phyloP scores from a whole-genome alignment of 2,797 vertebrate genomes.

The Helostoma temminkii region DNA sequence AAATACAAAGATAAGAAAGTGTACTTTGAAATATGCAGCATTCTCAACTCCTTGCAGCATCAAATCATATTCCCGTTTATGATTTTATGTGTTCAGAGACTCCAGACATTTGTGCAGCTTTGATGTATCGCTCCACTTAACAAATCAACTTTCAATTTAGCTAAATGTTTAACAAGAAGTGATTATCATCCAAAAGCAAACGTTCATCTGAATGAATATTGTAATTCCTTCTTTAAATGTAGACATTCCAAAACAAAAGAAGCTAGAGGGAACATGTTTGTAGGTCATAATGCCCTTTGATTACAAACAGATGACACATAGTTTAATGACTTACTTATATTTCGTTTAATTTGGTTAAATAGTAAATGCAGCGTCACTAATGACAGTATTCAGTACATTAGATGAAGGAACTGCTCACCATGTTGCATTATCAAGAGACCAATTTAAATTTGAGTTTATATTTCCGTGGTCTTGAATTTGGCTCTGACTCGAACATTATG shows the following conservation, averaged over 20 bases:
- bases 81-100: slow-evolving; percentile 41
- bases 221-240: slow-evolving; percentile 6
- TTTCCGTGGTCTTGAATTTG: slow-evolving; percentile 12
- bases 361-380: slow-evolving; percentile 30
- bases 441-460: slow-evolving; percentile 12
- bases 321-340: slow-evolving; percentile 34
- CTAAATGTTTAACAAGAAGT: slow-evolving; percentile 26
- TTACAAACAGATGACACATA: slow-evolving; percentile 32
- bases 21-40: slow-evolving; percentile 50
- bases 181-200: slow-evolving; percentile 17
- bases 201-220: slow-evolving; percentile 25
- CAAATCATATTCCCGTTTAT: slow-evolving; percentile 8
- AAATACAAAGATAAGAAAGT: slow-evolving; percentile 35
- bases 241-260: slow-evolving; percentile 6
- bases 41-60: slow-evolving; percentile 8
- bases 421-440: slow-evolving; percentile 7
- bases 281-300: slow-evolving; percentile 42
- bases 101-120: slow-evolving; percentile 21
- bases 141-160: not conserved
- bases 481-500: slow-evolving; percentile 2
- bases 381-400: slow-evolving; percentile 28
- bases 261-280: slow-evolving; percentile 10
- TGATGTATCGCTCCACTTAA: slow-evolving; percentile 14
- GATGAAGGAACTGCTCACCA: not conserved
- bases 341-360: slow-evolving; percentile 24